Base-by-base conservation (phyloP, 2,797 vertebrate genomes). In the Yasuhikotakia modesta region DNA sequence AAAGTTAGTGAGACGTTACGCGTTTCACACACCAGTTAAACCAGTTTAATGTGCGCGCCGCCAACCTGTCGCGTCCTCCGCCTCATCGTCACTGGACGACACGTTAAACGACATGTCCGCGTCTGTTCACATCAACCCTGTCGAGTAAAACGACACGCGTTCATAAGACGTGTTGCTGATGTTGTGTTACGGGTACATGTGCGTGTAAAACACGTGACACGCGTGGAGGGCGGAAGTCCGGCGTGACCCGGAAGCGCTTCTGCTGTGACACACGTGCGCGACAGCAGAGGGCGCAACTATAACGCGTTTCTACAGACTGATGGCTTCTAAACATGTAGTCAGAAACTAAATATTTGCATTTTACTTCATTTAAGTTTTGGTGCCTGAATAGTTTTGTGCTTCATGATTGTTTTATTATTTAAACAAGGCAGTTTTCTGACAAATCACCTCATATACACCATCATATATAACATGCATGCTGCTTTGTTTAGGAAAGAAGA, bases 181-280 rank as follows among this genome's bases (percentile, higher is more conserved):
- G 4, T 3, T 13, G 7, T 16, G 11, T 2, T 27, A 5, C n/a
- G n/a, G 2, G 14, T 32, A 19, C 24, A 52, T n/a, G n/a, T n/a
- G n/a, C n/a, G n/a, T n/a, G n/a, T 52, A 22, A 30, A 32, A 46
- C 55, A 77, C 1, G 65, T 70, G 32, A 71, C 71, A 19, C 70
- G 78, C 80, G 35, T 80, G n/a, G n/a, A 13, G 10, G 13, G 19
- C 6, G 5, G 3, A 10, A 16, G 24, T 45, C 8, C 27, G 45
- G 66, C 48, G 67, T 67, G 45, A 81, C 76, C 81, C 80, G 74
- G 80, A 82, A 80, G 17, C n/a, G 55, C 52, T 81, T 64, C 1
- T 1, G 22, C 13, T 13, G 16, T 21, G 16, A 0, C n/a, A 3
- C 39, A n/a, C 1, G 11, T 22, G 43, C n/a, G 27, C 0, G 19